Conservation (phyloP, 2,113 vertebrate genomes). For the Nibea albiflora region DNA sequence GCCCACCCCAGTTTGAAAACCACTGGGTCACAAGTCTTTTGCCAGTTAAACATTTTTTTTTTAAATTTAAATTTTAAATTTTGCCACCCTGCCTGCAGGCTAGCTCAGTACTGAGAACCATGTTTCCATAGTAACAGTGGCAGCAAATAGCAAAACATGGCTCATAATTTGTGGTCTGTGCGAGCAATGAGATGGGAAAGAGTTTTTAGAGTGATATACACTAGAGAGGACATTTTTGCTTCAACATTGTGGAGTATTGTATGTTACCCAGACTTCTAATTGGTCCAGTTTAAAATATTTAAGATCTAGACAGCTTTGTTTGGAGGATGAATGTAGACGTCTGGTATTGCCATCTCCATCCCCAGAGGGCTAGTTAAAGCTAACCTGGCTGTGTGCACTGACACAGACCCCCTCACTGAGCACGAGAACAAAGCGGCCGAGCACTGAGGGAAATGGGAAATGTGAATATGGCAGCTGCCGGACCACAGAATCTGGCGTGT, state of each 20-base stretch:
- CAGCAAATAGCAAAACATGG: not conserved
- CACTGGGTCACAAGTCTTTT: not conserved
- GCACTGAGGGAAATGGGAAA: slow-evolving; percentile 4
- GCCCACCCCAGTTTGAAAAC: no score
- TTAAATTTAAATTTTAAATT: not conserved
- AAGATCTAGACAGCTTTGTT: not conserved
- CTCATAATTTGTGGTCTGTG: not conserved
- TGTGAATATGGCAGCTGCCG: slow-evolving; percentile 24
- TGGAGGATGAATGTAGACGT: not conserved
- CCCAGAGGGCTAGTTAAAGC: not conserved
- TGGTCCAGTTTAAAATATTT: not conserved
- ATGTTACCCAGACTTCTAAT: not conserved
- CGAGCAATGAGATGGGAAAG: not conserved
- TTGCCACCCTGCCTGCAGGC: not conserved
- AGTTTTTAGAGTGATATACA: not conserved
- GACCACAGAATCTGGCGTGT: slow-evolving; percentile 20
- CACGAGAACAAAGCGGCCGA: not conserved
- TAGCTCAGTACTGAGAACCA: not conserved
- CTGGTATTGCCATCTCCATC: not conserved
- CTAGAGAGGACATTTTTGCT: not conserved
- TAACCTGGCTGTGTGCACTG: not conserved
- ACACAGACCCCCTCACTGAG: not conserved
- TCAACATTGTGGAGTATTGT: not conserved
- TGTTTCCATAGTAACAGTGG: not conserved
- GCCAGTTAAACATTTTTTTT: not conserved